Evolutionary conservation across 2,797 vertebrate species (phyloP).

Genomic region (Heterohyrax brucei): DNA sequence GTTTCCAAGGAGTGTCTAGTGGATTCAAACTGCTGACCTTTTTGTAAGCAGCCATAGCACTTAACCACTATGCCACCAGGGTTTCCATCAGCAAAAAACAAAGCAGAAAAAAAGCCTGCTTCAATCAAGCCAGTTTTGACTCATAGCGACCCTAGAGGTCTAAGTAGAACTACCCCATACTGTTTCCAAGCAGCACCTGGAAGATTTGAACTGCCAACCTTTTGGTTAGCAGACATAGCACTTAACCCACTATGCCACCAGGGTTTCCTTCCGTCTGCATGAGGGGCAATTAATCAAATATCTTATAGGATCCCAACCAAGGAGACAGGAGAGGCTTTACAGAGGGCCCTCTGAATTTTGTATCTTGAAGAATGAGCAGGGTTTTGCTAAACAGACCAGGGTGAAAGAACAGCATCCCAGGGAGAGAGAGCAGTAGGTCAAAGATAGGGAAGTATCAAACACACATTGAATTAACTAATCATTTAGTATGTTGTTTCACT

Average conservation of each 20-base stretch:
- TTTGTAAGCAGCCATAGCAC: too few species aligned
- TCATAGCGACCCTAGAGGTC: neutral
- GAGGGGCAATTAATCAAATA: neutral
- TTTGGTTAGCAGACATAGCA: too few species aligned
- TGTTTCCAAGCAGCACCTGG: too few species aligned
- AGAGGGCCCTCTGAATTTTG: neutral
- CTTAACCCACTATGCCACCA: too few species aligned
- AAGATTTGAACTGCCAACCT: too few species aligned
- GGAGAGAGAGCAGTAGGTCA: neutral
- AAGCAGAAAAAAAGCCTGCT: too few species aligned
- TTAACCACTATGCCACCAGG: too few species aligned
- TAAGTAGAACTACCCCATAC: too few species aligned
- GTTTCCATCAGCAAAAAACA: too few species aligned
- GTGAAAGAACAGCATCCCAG: neutral
- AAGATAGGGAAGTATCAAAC: neutral
- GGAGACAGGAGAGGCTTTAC: neutral
- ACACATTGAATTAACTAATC: too few species aligned
- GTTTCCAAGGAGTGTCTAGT: too few species aligned
- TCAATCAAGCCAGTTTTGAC: neutral
- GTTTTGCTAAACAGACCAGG: neutral
- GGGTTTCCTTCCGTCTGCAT: neutral
- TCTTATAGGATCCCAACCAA: neutral
- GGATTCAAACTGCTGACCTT: too few species aligned
- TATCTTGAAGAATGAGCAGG: neutral
- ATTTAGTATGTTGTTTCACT: neutral